A percentile compares a stretch with the other conserved stretches of the same genome.
phyloP scores from a whole-genome alignment of 2,113 vertebrate species.

The Kryptolebias marmoratus region DNA sequence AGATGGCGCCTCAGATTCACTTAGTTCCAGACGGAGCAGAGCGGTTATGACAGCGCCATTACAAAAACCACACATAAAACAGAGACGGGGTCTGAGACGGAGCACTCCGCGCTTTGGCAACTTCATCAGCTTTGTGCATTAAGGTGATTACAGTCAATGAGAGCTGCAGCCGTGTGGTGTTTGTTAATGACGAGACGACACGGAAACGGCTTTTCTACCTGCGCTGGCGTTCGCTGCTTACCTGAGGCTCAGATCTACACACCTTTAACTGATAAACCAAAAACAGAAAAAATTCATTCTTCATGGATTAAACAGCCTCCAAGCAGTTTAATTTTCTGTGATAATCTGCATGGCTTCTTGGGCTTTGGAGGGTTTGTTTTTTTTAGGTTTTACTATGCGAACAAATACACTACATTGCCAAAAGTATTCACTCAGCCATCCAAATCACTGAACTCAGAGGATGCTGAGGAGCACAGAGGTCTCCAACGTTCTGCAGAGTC shows the following conservation, averaged over 20 bases:
- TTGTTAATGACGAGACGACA: constrained; percentile 51
- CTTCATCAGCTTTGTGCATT: constrained; percentile 75
- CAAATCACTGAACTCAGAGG: no score
- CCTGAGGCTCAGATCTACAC: not conserved
- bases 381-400: not conserved
- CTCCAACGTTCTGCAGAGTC: no score
- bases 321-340: no score
- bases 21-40: constrained; percentile 75
- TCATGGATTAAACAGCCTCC: no score
- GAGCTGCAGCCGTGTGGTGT: constrained; percentile 27
- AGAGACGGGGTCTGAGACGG: constrained; percentile 44
- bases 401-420: not conserved
- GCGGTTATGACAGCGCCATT: constrained; percentile 81
- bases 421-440: no score
- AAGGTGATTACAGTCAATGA: constrained; percentile 67
- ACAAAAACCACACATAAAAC: constrained; percentile 58
- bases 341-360: no score
- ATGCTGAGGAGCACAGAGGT: no score
- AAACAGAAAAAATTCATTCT: no score
- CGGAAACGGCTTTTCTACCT: constrained; percentile 44
- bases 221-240: not conserved
- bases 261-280: no score
- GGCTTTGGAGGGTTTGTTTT: not conserved
- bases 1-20: constrained; percentile 81
- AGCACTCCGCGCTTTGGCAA: constrained; percentile 59